Percentiles rank a stretch among this genome's conserved stretches.
Evolutionary conservation across 2,888 invertebrate genomes (phyloP).

Genomic region (Drosophila putrida): DNA sequence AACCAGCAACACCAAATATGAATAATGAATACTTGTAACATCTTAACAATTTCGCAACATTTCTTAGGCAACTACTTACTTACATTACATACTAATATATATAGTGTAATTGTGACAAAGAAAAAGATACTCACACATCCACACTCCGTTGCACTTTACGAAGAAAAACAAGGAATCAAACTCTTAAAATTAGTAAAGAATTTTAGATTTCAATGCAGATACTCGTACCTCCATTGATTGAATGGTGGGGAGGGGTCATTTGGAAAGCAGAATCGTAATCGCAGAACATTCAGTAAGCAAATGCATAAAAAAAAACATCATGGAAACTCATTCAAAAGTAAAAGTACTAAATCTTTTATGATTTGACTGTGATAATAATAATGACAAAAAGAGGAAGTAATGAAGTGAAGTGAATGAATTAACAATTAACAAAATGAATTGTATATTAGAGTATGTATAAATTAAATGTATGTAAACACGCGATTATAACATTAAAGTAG

Average conservation of each 20-base stretch:
- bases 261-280: conserved; percentile 42
- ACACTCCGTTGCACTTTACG: conserved; percentile 49
- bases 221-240: conserved; percentile 33
- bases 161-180: conserved; percentile 37
- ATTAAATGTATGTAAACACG: conserved; percentile 66
- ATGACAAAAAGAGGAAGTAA: conserved; percentile 71
- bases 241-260: conserved; percentile 46
- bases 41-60: conserved; percentile 39
- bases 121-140: conserved; percentile 7
- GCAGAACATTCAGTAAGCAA: conserved; percentile 64
- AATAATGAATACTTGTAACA: conserved; percentile 15
- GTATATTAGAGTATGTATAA: conserved; percentile 72
- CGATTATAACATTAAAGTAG: conserved; percentile 58
- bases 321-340: conserved; percentile 81
- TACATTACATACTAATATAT: conserved; percentile 33
- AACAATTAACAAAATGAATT: conserved; percentile 49
- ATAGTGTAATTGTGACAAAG: conserved; percentile 21
- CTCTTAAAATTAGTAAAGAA: conserved; percentile 49
- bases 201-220: conserved; percentile 59
- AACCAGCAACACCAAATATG: conserved; percentile 25
- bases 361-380: conserved; percentile 86
- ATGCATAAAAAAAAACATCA: conserved; percentile 67
- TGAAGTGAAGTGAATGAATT: conserved; percentile 41
- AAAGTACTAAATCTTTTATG: conserved; percentile 85
- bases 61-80: conserved; percentile 50